Evolutionary conservation across 35 echinoderm and acorn worm genomes (phyloP).

Genomic region (Apostichopus californicus): DNA sequence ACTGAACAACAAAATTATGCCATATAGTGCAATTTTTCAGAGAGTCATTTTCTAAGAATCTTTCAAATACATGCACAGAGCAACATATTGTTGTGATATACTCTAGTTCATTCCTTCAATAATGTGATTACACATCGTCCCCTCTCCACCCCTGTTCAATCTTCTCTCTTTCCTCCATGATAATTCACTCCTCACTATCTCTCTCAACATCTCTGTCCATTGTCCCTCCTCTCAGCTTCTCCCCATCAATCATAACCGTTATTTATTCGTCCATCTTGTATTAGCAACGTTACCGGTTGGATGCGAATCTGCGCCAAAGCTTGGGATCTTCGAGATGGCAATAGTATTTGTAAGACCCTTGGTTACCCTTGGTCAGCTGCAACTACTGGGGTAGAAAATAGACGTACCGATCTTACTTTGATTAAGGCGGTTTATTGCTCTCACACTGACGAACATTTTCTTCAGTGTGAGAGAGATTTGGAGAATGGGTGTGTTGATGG

Average conservation of each 20-base stretch:
- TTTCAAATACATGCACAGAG: too few species aligned
- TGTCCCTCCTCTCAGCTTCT: not conserved
- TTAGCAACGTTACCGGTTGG: not conserved
- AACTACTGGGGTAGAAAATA: not conserved
- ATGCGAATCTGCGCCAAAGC: not conserved
- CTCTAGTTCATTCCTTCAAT: too few species aligned
- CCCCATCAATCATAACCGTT: not conserved
- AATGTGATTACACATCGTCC: too few species aligned
- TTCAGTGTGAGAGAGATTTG: not conserved
- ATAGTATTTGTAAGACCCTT: not conserved
- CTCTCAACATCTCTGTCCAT: too few species aligned
- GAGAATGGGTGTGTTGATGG: not conserved
- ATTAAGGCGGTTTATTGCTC: not conserved
- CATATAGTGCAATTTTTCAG: too few species aligned
- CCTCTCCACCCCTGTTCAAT: too few species aligned
- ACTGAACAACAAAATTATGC: too few species aligned
- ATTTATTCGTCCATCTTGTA: not conserved
- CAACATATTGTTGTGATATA: too few species aligned
- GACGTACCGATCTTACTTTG: not conserved
- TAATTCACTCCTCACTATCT: too few species aligned
- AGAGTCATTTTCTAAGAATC: too few species aligned
- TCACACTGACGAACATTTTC: not conserved
- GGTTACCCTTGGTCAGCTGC: not conserved
- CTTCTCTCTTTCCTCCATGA: too few species aligned
- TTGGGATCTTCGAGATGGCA: not conserved